These are phyloP conservation scores for Troides oblongomaculatus DNA, from an alignment of 2,888 invertebrate genomes.

Conservation along the genomic window DNA sequence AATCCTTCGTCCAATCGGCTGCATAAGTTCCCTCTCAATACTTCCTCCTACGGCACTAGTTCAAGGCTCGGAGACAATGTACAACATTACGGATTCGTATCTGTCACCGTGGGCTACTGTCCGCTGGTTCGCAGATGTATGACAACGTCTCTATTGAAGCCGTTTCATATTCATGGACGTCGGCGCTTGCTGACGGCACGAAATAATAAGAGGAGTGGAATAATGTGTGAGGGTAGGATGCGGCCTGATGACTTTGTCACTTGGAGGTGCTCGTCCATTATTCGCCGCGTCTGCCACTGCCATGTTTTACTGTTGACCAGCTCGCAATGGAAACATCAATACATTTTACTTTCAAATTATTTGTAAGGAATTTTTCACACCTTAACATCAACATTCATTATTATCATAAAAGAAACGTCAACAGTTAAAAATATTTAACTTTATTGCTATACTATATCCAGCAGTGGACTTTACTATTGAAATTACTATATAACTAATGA, in stretches of 20 bases:
- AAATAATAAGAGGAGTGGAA: constrained; percentile 63
- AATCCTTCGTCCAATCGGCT: constrained; percentile 25
- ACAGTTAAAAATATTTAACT: background rate
- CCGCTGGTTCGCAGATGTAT: constrained; percentile 55
- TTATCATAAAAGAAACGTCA: background rate
- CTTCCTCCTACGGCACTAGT: constrained; percentile 45
- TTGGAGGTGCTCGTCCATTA: constrained; percentile 31
- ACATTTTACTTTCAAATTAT: background rate
- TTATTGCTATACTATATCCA: no score
- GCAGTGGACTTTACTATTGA: no score
- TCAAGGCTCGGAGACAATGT: constrained; percentile 60
- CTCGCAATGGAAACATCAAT: background rate
- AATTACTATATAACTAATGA: no score
- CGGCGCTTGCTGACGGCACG: constrained; percentile 52
- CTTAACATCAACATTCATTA: background rate
- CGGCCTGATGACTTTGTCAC: constrained; percentile 50
- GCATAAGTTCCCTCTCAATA: constrained; percentile 30
- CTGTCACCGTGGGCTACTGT: constrained; percentile 54
- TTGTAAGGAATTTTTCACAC: background rate
- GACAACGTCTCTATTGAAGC: constrained; percentile 72
- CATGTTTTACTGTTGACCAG: constrained; percentile 4
- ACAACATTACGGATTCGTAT: constrained; percentile 37
- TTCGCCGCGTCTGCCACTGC: constrained; percentile 31
- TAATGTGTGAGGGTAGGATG: constrained; percentile 58
- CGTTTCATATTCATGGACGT: constrained; percentile 72